Evolutionary conservation across 2,797 vertebrate genomes (phyloP).

Genomic region (Notolepis coatsorum): DNA sequence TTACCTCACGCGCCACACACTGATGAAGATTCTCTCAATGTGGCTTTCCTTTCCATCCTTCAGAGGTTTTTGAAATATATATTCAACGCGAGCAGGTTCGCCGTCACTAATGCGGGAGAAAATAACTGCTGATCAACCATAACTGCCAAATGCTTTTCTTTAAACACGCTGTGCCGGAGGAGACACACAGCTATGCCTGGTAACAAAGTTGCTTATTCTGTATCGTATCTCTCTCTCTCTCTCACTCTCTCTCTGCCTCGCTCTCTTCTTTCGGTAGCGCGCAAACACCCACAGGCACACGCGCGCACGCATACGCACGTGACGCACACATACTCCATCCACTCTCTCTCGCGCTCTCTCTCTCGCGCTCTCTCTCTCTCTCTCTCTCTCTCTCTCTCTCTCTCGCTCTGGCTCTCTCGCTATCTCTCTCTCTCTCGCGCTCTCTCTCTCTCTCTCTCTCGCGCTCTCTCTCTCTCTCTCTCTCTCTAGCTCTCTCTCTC

Average conservation of each 20-base stretch:
- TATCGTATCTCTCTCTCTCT: constrained; percentile 41
- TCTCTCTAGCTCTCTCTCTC: no score
- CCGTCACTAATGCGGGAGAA: constrained; percentile 52
- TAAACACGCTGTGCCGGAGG: constrained; percentile 69
- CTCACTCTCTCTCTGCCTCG: constrained; percentile 11
- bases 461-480: no score
- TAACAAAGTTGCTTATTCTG: constrained; percentile 76
- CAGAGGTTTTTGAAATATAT: constrained; percentile 27
- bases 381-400: no score
- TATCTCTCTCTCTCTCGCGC: no score
- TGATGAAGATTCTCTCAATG: constrained; percentile 54
- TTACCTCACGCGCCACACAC: constrained; percentile 72
- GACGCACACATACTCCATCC: constrained; percentile 10
- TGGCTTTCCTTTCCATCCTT: constrained; percentile 56
- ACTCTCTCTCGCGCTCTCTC: no score
- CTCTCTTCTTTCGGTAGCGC: not conserved
- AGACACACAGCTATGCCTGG: constrained; percentile 77
- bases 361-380: no score
- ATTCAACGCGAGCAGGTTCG: constrained; percentile 16
- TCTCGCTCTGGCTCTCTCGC: no score
- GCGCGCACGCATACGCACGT: not conserved
- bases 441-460: no score
- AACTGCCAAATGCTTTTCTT: constrained; percentile 65
- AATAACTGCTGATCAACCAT: constrained; percentile 74
- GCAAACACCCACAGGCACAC: not conserved